Conservation (phyloP, 1,140 invertebrate species). For the roundworm (Caenorhabditis elegans) region DNA sequence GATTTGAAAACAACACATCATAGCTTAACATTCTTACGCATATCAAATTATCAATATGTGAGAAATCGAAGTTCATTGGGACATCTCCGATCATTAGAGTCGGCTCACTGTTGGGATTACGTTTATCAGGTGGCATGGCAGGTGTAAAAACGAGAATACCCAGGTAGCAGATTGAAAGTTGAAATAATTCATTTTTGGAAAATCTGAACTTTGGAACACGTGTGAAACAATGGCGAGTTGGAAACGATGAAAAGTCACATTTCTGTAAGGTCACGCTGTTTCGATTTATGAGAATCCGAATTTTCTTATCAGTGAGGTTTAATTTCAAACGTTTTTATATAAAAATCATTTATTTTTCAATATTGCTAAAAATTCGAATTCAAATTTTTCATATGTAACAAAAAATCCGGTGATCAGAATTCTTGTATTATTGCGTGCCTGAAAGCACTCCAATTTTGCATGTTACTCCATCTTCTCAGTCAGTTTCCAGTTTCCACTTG, state of each 20-base stretch:
- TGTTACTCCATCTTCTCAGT: too few relatives aligned
- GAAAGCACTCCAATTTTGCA: not conserved
- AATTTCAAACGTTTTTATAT: too few relatives aligned
- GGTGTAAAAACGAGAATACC: not conserved
- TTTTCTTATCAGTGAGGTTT: too few relatives aligned
- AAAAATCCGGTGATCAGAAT: not conserved
- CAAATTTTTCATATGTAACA: too few relatives aligned
- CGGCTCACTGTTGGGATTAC: not conserved
- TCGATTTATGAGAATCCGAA: too few relatives aligned
- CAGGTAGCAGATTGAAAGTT: too few relatives aligned
- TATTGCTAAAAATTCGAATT: too few relatives aligned
- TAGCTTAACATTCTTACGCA: not conserved
- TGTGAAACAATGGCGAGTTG: too few relatives aligned
- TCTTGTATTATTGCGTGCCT: not conserved
- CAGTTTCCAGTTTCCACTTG: not conserved
- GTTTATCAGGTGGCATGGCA: not conserved
- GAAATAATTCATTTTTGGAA: too few relatives aligned
- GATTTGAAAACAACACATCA: not conserved
- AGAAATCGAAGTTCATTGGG: not conserved
- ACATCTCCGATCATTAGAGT: constrained; percentile 17
- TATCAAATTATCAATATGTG: not conserved
- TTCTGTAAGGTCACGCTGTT: too few relatives aligned
- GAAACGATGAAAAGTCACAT: not conserved
- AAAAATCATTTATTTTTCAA: too few relatives aligned
- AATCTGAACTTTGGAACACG: too few relatives aligned